These are phyloP conservation scores for Orchestia grillus DNA, from an alignment of 1,140 invertebrate genomes.

Conservation along the genomic window DNA sequence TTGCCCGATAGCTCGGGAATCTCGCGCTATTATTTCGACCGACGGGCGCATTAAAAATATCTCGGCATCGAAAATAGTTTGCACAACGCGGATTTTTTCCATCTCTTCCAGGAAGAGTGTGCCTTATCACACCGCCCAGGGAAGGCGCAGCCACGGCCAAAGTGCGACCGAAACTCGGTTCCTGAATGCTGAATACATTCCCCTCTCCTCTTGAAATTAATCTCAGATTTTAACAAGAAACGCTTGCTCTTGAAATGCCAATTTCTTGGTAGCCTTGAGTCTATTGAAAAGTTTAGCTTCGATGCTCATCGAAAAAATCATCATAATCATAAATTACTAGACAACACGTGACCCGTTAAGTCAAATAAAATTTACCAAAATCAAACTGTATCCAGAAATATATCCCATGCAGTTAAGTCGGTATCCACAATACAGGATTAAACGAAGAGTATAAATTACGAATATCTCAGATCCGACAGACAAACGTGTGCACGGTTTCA, in stretches of 20 bases:
- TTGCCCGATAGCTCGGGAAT: not conserved
- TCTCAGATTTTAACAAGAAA: not conserved
- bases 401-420: too few species aligned
- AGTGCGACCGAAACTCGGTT: not conserved
- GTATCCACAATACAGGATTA: too few species aligned
- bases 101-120: not conserved
- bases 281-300: too few species aligned
- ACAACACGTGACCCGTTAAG: too few species aligned
- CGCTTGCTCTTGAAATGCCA: not conserved
- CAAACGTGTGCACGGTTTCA: too few species aligned
- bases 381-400: too few species aligned
- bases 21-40: not conserved
- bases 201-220: not conserved
- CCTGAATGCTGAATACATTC: not conserved
- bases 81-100: not conserved
- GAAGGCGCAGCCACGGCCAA: not conserved
- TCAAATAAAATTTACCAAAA: too few species aligned
- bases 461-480: too few species aligned
- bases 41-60: not conserved
- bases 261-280: not conserved
- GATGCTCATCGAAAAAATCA: not conserved
- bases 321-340: too few species aligned
- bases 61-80: not conserved
- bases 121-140: not conserved
- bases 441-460: too few species aligned